Base-by-base conservation (phyloP, 2,797 vertebrate genomes). In the Tiaroga cobitis region DNA sequence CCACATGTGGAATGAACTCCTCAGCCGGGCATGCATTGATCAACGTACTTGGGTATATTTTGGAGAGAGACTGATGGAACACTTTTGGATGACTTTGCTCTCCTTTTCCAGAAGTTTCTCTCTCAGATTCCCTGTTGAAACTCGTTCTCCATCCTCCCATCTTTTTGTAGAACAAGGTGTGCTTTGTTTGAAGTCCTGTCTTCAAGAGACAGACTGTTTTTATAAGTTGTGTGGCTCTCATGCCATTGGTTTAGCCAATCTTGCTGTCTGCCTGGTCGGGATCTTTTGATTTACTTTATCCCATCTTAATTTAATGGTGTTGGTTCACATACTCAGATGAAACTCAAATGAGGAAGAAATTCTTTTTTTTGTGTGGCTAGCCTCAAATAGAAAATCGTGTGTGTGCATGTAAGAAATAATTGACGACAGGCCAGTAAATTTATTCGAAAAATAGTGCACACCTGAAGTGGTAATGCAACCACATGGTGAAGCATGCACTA, bases 1-100 rank as follows among this genome's bases (percentile, higher is more conserved):
- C 75, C 10, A 37, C 46, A 67, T n/a, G 24, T 84, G 70, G 37
- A 81, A 32, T 76, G 63, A 69, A 76, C 59, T 85, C 63, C 26
- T 56, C 39, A 51, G 56, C 16, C 41, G 18, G 26, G 61, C 49
- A 41, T 81, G 68, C 69, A 29, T 63, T 43, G 59, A 59, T 69
- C 21, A 54, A 29, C 10, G 3, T 15, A 49, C 11, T 24, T 16
- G 1, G 43, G 39, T 63, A 7, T 46, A 39, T 73, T 46, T 79
- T 46, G 18, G 13, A 61, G 41, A 21, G 63, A 68, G 32, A 43
- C 37, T 16, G 51, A 8, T 24, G 32, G 2, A 74, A 51, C 15
- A 4, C 15, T 76, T 19, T 32, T 75, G 70, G 41, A 49, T 67
- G 41, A 67, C 15, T 69, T 54, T 26, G 34, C 65, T 26, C 21